Conservation (phyloP, 2,113 vertebrate genomes). For the Nerophis ophidion region DNA sequence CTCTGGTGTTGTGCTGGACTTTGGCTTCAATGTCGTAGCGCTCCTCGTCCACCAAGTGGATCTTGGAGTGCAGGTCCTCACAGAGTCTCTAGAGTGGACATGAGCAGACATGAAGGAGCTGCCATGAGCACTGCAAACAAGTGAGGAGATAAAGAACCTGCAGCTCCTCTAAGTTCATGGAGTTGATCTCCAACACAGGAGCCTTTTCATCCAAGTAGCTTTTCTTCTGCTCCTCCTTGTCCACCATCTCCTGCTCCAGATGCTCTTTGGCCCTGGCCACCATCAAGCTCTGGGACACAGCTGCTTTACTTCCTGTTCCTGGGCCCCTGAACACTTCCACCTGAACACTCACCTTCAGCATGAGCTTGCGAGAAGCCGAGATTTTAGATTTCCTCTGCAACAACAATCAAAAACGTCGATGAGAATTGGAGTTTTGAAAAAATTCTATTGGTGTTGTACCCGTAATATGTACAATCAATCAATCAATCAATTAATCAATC, state of each 20-base stretch:
- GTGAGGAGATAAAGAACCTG: slow-evolving; percentile 65
- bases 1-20: slow-evolving; percentile 80
- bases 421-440: no score
- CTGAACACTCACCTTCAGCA: slow-evolving; percentile 79
- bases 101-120: not conserved
- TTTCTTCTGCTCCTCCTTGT: slow-evolving; percentile 83
- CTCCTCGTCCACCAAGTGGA: slow-evolving; percentile 90
- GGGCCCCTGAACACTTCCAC: rapidly evolving
- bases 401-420: not conserved
- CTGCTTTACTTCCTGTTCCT: not conserved
- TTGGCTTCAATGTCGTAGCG: slow-evolving; percentile 92
- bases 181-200: slow-evolving; percentile 63
- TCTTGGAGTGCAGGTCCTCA: slow-evolving; percentile 81
- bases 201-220: slow-evolving; percentile 81
- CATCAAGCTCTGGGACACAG: slow-evolving; percentile 83
- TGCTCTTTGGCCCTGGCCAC: slow-evolving; percentile 89
- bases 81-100: slow-evolving; percentile 36
- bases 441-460: no score
- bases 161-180: slow-evolving; percentile 78
- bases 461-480: no score
- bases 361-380: slow-evolving; percentile 90
- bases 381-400: slow-evolving; percentile 89
- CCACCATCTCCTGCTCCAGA: slow-evolving; percentile 84
- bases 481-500: no score
- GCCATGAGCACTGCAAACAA: no score